A percentile compares a stretch with the other conserved stretches of the same genome.
These are phyloP conservation scores for Campoplex nolae DNA, from an alignment of 2,888 invertebrate genomes.

Conservation along the genomic window DNA sequence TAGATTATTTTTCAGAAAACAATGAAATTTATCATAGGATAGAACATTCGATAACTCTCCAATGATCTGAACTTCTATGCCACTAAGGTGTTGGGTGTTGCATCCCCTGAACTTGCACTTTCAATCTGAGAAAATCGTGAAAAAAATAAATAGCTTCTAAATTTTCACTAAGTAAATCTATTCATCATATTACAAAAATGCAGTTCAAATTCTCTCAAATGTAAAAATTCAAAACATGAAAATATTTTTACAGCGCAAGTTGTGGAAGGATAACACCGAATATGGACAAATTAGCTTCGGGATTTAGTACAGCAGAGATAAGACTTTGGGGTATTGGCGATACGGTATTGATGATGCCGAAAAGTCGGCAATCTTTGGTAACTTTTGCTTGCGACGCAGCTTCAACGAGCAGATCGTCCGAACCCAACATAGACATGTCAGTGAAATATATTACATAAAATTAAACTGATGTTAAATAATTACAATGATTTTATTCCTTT, in stretches of 20 bases:
- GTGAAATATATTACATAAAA: slow-evolving; percentile 68
- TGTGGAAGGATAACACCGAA: slow-evolving; percentile 88
- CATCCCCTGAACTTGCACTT: background rate
- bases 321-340: slow-evolving; percentile 88
- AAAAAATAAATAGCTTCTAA: background rate
- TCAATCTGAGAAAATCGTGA: background rate
- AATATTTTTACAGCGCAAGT: slow-evolving; percentile 85
- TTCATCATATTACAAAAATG: background rate
- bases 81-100: background rate
- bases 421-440: slow-evolving; percentile 85
- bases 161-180: background rate
- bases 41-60: background rate
- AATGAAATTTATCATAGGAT: background rate
- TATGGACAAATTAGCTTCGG: slow-evolving; percentile 89
- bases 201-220: background rate
- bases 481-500: slow-evolving; percentile 29
- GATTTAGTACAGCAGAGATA: slow-evolving; percentile 90
- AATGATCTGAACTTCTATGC: background rate
- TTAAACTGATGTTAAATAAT: background rate
- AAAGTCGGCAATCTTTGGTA: slow-evolving; percentile 83
- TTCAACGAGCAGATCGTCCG: slow-evolving; percentile 83
- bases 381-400: slow-evolving; percentile 86
- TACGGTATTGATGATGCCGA: slow-evolving; percentile 82
- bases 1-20: background rate
- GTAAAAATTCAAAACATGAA: background rate